Conservation (phyloP, 2,113 vertebrate genomes). For the Proteles cristata region DNA sequence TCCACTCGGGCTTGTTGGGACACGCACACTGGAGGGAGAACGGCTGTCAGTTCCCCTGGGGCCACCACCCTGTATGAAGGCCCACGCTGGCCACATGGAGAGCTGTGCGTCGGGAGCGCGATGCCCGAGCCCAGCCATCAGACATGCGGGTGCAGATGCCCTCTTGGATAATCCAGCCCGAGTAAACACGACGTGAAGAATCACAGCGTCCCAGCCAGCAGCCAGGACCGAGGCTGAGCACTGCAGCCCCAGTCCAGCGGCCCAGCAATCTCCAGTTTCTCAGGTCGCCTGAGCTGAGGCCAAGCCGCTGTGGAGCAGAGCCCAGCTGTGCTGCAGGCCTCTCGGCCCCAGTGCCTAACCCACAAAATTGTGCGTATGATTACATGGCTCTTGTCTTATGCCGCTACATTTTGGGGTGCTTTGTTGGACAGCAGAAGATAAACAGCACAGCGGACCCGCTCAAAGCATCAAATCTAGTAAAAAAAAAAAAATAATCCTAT, state of each 20-base stretch:
- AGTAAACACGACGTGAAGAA: background rate
- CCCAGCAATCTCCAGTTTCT: rapidly evolving
- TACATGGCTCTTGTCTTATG: background rate
- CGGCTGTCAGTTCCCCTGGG: background rate
- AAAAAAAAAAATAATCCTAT: background rate
- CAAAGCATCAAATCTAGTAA: background rate
- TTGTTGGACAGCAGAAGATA: background rate
- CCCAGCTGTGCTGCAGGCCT: background rate
- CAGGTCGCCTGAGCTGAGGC: background rate
- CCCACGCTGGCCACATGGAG: rapidly evolving
- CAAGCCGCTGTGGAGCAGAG: background rate
- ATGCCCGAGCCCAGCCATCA: background rate
- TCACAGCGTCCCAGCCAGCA: background rate
- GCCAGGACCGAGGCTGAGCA: background rate
- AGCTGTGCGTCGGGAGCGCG: background rate
- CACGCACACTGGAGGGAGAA: no score
- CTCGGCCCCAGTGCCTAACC: background rate
- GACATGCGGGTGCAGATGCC: rapidly evolving
- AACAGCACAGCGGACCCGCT: background rate
- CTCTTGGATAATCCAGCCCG: background rate
- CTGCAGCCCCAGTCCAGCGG: rapidly evolving
- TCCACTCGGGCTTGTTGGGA: background rate
- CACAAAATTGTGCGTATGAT: background rate
- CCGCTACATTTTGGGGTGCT: background rate
- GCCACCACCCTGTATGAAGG: background rate